Evolutionary conservation across 2,888 invertebrate species (phyloP).

Genomic region (Epistrophella euchroma): DNA sequence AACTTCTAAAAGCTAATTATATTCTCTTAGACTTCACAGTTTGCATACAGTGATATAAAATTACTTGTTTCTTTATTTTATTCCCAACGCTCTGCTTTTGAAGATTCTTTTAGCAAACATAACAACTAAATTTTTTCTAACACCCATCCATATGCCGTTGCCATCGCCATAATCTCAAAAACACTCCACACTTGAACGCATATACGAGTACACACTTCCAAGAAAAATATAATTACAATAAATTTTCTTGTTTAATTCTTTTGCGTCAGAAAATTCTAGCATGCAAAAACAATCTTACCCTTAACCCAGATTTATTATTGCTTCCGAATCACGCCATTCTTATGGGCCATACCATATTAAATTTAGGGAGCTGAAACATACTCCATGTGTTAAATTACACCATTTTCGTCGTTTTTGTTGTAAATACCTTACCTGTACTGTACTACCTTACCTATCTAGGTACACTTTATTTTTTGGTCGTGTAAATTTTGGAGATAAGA

Average conservation of each 20-base stretch:
- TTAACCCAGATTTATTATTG: constrained; percentile 43
- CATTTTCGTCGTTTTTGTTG: neutral
- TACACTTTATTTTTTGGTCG: constrained; percentile 2
- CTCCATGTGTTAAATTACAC: constrained; percentile 37
- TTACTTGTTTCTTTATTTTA: neutral
- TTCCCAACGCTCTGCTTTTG: neutral
- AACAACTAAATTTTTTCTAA: neutral
- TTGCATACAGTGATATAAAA: neutral
- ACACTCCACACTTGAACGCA: neutral
- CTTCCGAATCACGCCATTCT: constrained; percentile 40
- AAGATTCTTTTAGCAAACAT: neutral
- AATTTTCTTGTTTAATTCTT: constrained; percentile 28
- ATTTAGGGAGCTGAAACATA: constrained; percentile 5
- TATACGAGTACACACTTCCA: neutral
- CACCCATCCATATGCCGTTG: neutral
- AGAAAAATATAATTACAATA: constrained; percentile 33
- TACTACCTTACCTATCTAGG: neutral
- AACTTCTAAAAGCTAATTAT: constrained; percentile 9
- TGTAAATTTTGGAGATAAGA: constrained; percentile 22
- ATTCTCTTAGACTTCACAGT: neutral
- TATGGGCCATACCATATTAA: constrained; percentile 20
- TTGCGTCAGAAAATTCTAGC: constrained; percentile 5
- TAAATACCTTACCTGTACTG: neutral
- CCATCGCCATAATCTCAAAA: constrained; percentile 10
- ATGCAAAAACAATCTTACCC: constrained; percentile 12